Evolutionary conservation across 1,140 invertebrate species (phyloP), one percentile per base, ranked within the genome.

Genomic region (Microplitis demolitor): DNA sequence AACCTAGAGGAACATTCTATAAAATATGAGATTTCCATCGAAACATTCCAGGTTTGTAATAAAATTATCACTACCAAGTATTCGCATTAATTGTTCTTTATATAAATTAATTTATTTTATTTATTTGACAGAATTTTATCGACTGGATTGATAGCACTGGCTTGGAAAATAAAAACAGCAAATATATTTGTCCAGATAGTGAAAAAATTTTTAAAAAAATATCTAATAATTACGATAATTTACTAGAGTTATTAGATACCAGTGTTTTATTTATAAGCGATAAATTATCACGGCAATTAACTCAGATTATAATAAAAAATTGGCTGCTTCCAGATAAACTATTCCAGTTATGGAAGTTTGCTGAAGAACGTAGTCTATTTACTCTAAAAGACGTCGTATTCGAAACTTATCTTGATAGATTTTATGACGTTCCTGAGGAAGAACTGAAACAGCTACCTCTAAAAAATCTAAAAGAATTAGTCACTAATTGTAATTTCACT

Each of bases 311-410:
- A 31, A 68, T 73, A 14, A 50, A 31, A 8, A 5, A 66, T 13
- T 77, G 78, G 72, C 39, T 82, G 1, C 5, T 39, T 4, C 72
- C 78, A 5, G 34, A 75, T 0, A 72, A 76, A 39, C 33, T 78
- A 35, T 66, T 82, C 13, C 45, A 80, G 24, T 71, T 82, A 39
- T 83, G 82, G 81, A 64, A 76, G 3, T 4, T 82, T 9, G 76
- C 81, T 5, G 61, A 79, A 31, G 77, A 79, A 5, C 69, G 82
- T 50, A 51, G 54, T 24, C 8, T 77, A 50, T 66, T 64, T 5
- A 2, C 56, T 50, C 53, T 83, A 11, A 53, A 35, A 63, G 78
- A 80, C 61, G 50, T 80, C 11, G 79, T 69, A 13, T 69, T 81
- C 4, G 69, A 76, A 1, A 50, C 68, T 14, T 80, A 80, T 60